These are phyloP conservation scores for Nezara viridula DNA, from an alignment of 2,888 invertebrate species.

Conservation along the genomic window DNA sequence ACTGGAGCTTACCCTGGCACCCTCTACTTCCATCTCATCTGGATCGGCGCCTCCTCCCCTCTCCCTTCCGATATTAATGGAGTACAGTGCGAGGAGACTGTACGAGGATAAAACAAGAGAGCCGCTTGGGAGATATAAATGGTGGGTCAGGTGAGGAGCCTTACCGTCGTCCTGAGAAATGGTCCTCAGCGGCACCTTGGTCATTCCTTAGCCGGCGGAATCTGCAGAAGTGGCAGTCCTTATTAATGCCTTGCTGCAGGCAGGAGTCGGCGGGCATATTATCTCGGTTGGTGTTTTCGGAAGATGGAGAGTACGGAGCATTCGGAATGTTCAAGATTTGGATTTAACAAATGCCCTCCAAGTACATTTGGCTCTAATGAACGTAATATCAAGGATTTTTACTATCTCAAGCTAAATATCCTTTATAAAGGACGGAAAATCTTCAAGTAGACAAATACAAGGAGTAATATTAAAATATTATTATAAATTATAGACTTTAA, in stretches of 20 bases:
- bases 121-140: constrained; percentile 32
- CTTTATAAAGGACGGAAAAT: too few relatives aligned
- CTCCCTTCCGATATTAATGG: constrained; percentile 12
- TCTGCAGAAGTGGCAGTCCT: constrained; percentile 13
- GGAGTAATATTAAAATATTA: too few relatives aligned
- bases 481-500: too few relatives aligned
- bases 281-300: background rate
- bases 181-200: constrained; percentile 7
- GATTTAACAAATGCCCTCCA: background rate
- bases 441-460: too few relatives aligned
- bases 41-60: background rate
- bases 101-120: constrained; percentile 22
- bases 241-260: constrained; percentile 31
- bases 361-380: background rate
- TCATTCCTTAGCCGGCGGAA: constrained; percentile 2
- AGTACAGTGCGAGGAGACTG: constrained; percentile 37
- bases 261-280: background rate
- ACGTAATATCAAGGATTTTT: background rate
- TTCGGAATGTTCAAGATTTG: background rate
- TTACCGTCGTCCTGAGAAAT: constrained; percentile 42
- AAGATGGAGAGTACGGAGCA: background rate
- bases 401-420: background rate
- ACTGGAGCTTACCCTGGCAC: constrained; percentile 8
- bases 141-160: constrained; percentile 48
- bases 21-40: background rate